Evolutionary conservation across 1,140 invertebrate genomes (phyloP).

Genomic region (Platyura marginata): DNA sequence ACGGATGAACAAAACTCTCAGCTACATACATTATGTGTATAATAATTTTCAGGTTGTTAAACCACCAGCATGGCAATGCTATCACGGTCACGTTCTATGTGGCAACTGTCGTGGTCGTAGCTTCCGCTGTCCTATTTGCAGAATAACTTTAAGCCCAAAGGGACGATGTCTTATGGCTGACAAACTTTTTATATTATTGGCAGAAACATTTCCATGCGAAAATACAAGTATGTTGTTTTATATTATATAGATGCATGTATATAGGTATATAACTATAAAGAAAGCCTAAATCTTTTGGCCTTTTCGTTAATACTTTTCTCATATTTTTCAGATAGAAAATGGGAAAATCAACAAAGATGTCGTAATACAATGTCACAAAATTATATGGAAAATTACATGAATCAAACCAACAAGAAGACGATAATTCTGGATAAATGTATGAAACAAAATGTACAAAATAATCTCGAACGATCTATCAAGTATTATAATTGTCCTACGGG

Average conservation of each 20-base stretch:
- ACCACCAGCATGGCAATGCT: slow-evolving; percentile 27
- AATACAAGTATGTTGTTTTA: slow-evolving; percentile 4
- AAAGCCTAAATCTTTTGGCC: not conserved
- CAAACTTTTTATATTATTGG: slow-evolving; percentile 24
- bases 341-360: too few relatives aligned
- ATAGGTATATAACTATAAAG: not conserved
- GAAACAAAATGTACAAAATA: not conserved
- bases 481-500: not conserved
- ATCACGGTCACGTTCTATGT: slow-evolving; percentile 27
- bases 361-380: too few relatives aligned
- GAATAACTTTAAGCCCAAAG: slow-evolving; percentile 21
- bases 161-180: slow-evolving; percentile 26
- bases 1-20: too few relatives aligned
- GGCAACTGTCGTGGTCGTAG: slow-evolving; percentile 24
- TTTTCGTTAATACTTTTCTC: not conserved
- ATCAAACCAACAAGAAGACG: not conserved
- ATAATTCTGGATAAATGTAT: too few relatives aligned
- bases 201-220: slow-evolving; percentile 24
- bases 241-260: too few relatives aligned
- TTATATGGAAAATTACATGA: not conserved
- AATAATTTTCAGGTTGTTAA: slow-evolving; percentile 15
- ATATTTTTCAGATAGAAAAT: not conserved
- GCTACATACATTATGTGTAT: too few relatives aligned
- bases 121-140: slow-evolving; percentile 25
- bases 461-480: not conserved